Base-by-base conservation (phyloP, 2,888 invertebrate genomes). In the Anorthoa munda region DNA sequence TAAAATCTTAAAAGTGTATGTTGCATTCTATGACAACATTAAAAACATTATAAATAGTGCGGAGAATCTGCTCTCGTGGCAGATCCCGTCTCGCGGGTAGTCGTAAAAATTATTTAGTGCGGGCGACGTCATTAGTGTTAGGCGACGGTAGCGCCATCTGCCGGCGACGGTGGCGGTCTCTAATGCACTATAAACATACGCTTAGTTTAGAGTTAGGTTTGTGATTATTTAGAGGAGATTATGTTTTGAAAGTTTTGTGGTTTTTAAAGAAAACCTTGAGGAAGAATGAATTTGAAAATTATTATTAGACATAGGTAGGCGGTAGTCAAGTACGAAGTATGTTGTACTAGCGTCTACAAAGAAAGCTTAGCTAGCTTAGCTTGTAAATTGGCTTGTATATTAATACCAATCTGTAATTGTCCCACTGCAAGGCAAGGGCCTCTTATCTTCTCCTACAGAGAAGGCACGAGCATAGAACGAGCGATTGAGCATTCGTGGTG, bases 21-120 rank as follows among this genome's bases (percentile, higher is more conserved):
- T 66, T 77, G 82, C 83, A 72, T 67, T 82, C 75, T 74, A 69
- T 75, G 66, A 63, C 66, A 63, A 45, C 70, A 80, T 77, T 83
- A 77, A 84, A 83, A 84, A 83, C 77, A 81, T 83, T 67, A 84
- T 77, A 85, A 81, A 84, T 82, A 86, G 67, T 74, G 66, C 75
- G 68, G 65, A 68, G 75, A 86, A 83, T 82, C 81, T 85, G 79
- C 75, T 76, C 66, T 75, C 72, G 74, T 82, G 59, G 71, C 84
- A 79, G 83, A 86, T 87, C 83, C 81, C 85, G 91, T 91, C 92
- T 92, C 88, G 92, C 88, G 91, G 89, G 90, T 88, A 90, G 88
- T 94, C 94, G 93, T 95, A 95, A 95, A 95, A 95, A 95, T 95
- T 95, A 95, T 95, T 95, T 95, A 95, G 93, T 92, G 92, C 89